phyloP scores from a whole-genome alignment of 2,113 vertebrate genomes.

The Takifugu flavidus region DNA sequence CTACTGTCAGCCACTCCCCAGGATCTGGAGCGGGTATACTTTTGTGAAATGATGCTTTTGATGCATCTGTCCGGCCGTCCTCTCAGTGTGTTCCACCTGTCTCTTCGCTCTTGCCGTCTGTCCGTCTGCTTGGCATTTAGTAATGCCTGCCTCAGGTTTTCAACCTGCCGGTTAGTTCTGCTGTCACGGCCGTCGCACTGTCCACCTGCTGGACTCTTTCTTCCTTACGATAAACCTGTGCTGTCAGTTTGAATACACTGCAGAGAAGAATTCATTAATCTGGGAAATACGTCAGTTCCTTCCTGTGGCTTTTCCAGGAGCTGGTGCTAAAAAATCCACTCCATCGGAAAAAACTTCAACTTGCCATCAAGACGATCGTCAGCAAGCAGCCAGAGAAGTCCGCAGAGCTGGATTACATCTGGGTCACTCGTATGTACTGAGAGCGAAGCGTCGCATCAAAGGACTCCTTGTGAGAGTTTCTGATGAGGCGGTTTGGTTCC shows the following conservation, averaged over 20 bases:
- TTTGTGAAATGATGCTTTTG: background rate
- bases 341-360: constrained; percentile 92
- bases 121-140: constrained; percentile 26
- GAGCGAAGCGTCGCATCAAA: background rate
- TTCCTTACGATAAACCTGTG: background rate
- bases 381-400: constrained; percentile 84
- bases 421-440: constrained; percentile 90
- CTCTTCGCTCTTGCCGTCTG: constrained; percentile 13
- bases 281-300: background rate
- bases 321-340: constrained; percentile 91
- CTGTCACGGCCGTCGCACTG: constrained; percentile 23
- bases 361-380: constrained; percentile 83
- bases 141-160: constrained; percentile 35
- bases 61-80: constrained; percentile 2
- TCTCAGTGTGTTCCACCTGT: constrained; percentile 39
- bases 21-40: constrained; percentile 92
- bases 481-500: background rate
- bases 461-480: background rate
- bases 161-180: constrained; percentile 40
- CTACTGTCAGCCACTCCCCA: constrained; percentile 85
- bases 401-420: constrained; percentile 87
- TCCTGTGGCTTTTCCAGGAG: constrained; percentile 73
- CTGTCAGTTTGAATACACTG: too few species aligned
- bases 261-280: background rate
- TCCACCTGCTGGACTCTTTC: constrained; percentile 3